Conservation (phyloP, 2,797 vertebrate genomes). For the Limosa lapponica region DNA sequence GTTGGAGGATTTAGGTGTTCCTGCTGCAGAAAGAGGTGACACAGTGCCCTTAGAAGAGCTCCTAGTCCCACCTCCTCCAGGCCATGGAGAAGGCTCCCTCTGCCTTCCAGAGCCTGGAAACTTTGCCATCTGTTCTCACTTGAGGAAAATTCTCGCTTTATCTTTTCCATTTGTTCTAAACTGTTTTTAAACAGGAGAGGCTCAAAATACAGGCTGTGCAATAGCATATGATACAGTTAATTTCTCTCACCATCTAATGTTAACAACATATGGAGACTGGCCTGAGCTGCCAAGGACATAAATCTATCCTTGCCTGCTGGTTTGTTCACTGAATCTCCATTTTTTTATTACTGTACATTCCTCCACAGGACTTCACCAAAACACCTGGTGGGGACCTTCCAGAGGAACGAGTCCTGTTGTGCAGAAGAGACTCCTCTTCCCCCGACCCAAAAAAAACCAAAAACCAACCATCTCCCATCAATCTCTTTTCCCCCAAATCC, state of each 20-base stretch:
- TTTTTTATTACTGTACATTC: constrained; percentile 54
- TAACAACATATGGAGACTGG: constrained; percentile 48
- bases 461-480: background rate
- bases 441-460: background rate
- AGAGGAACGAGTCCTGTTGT: background rate
- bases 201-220: constrained; percentile 19
- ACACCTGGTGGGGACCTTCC: constrained; percentile 33
- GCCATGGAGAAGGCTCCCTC: background rate
- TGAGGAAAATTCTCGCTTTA: constrained; percentile 12
- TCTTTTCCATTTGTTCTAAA: constrained; percentile 42
- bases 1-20: background rate
- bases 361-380: background rate
- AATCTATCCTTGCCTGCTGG: constrained; percentile 33
- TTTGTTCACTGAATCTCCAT: constrained; percentile 5
- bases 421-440: background rate
- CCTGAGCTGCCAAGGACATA: constrained; percentile 38
- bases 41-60: background rate
- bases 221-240: constrained; percentile 37
- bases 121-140: constrained; percentile 43
- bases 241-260: constrained; percentile 34
- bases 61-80: background rate
- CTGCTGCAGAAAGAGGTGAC: background rate
- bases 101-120: background rate
- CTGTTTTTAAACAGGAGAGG: background rate
- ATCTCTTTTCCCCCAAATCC: background rate